A percentile compares a stretch with the other conserved stretches of the same genome.
These are phyloP conservation scores for Oxyura jamaicensis DNA, from an alignment of 2,113 vertebrate species.

Conservation along the genomic window DNA sequence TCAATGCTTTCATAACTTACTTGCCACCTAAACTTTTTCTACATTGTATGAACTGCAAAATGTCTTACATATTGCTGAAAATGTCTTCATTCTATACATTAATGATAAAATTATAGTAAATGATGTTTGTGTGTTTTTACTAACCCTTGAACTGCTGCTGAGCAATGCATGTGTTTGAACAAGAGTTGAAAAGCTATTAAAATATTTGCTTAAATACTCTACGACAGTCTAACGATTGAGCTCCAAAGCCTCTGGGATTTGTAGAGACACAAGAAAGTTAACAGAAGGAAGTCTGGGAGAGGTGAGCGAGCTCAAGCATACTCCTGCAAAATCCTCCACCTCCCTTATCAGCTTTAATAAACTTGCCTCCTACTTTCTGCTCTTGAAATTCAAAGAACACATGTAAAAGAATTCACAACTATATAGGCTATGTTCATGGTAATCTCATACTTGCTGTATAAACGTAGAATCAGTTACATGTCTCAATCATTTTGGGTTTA, in stretches of 20 bases:
- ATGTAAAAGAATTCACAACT: neutral
- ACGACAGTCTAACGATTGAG: neutral
- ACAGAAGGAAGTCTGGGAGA: constrained; percentile 25
- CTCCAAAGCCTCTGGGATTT: constrained; percentile 43
- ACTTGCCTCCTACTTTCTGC: constrained; percentile 12
- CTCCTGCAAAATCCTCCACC: constrained; percentile 25
- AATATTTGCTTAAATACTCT: constrained; percentile 59
- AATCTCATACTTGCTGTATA: neutral
- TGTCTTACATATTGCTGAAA: neutral
- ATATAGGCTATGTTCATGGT: neutral
- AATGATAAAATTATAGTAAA: neutral
- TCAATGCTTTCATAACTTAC: neutral
- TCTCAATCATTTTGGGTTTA: neutral
- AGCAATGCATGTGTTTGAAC: constrained; percentile 41
- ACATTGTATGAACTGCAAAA: neutral
- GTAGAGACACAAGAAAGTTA: neutral
- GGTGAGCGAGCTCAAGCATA: constrained; percentile 8
- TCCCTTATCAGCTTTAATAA: constrained; percentile 44
- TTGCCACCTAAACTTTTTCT: neutral
- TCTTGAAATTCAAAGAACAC: constrained; percentile 20
- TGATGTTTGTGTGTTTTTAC: constrained; percentile 41
- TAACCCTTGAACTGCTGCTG: constrained; percentile 44
- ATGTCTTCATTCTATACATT: constrained; percentile 10
- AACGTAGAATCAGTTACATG: neutral
- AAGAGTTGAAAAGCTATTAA: constrained; percentile 55